Evolutionary conservation across 2,888 invertebrate species (phyloP).

Genomic region (Trichopoda pennipes): DNA sequence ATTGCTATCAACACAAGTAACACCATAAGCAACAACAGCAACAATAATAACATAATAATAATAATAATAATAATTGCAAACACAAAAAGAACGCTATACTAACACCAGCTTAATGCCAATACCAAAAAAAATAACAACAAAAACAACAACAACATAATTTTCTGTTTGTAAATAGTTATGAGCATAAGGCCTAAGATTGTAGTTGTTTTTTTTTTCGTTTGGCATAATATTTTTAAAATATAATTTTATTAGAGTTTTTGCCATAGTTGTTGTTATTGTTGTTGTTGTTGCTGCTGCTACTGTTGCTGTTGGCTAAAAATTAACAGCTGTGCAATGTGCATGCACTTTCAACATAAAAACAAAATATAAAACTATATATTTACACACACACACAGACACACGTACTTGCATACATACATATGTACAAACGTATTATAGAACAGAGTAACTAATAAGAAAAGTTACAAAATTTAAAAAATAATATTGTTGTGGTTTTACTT

Average conservation of each 20-base stretch:
- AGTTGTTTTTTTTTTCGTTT: constrained; percentile 12
- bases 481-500: no score
- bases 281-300: background rate
- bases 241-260: constrained; percentile 27
- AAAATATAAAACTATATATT: no score
- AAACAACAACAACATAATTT: background rate
- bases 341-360: no score
- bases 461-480: no score
- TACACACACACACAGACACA: no score
- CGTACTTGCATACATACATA: no score
- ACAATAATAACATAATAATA: constrained; percentile 18
- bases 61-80: background rate
- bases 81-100: no score
- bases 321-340: no score
- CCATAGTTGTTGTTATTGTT: background rate
- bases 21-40: constrained; percentile 29
- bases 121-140: constrained; percentile 1
- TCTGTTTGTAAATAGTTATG: constrained; percentile 26
- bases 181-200: background rate
- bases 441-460: no score
- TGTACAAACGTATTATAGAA: no score
- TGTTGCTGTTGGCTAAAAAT: no score
- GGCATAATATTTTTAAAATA: constrained; percentile 16
- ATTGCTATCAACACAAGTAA: constrained; percentile 3
- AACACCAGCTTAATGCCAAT: no score